phyloP scores from a whole-genome alignment of 2,797 vertebrate genomes.

The Mus spretus region DNA sequence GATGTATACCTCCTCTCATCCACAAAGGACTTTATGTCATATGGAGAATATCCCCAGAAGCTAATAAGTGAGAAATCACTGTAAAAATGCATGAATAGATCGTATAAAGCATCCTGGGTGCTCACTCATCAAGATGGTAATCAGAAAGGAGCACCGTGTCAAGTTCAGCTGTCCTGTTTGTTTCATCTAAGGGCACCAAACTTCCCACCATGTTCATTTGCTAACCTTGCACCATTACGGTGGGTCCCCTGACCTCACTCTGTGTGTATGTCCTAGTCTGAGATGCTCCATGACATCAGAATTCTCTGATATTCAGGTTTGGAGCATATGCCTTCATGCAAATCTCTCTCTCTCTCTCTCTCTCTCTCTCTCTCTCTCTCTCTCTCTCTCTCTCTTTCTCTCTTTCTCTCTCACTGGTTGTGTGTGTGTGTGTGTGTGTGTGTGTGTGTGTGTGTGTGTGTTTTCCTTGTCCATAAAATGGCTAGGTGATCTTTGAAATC shows the following conservation, averaged over 20 bases:
- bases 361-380: too few relatives aligned
- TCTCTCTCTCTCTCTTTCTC: too few relatives aligned
- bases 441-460: too few relatives aligned
- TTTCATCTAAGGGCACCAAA: neutral
- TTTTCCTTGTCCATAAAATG: constrained; percentile 49
- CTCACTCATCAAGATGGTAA: constrained; percentile 43
- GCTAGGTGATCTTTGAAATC: neutral
- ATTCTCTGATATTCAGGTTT: constrained; percentile 8
- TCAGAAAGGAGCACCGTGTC: neutral
- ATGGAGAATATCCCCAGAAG: constrained; percentile 38
- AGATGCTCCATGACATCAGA: neutral
- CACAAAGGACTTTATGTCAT: constrained; percentile 41
- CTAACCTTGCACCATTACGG: neutral
- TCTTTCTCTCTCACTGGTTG: too few relatives aligned
- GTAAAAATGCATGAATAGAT: constrained; percentile 36
- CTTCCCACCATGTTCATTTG: neutral
- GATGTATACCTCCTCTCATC: constrained; percentile 20
- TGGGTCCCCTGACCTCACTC: neutral
- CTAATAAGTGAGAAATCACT: constrained; percentile 26
- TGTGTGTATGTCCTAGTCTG: neutral
- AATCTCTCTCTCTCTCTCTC: neutral
- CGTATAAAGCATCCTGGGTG: neutral
- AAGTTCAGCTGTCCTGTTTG: neutral
- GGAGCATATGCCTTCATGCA: neutral
- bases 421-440: too few relatives aligned